Evolutionary conservation across 1,140 invertebrate genomes (phyloP).

Genomic region (Magallana gigas): DNA sequence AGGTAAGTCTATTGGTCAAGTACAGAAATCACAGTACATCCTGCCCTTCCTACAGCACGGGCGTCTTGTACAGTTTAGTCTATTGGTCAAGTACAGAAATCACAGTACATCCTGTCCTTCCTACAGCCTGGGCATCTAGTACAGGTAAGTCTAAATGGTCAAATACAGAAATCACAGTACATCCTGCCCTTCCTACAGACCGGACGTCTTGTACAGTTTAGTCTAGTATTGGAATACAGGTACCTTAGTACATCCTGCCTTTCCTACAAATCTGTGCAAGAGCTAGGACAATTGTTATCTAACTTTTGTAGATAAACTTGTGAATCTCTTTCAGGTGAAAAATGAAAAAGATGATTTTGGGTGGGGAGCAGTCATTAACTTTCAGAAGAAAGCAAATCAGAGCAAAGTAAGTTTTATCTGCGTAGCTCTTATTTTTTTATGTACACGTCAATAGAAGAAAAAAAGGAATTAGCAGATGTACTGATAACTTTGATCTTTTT

Average conservation of each 20-base stretch:
- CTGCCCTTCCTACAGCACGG: constrained; percentile 96
- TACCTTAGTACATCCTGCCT: not conserved
- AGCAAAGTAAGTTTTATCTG: constrained; percentile 73
- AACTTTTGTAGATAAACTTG: too few relatives aligned
- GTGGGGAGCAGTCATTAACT: constrained; percentile 97
- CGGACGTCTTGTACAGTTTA: constrained; percentile 80
- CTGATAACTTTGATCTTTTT: not conserved
- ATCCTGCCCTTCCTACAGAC: constrained; percentile 96
- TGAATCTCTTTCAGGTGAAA: constrained; percentile 84
- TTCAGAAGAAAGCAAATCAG: constrained; percentile 86
- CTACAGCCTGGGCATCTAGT: constrained; percentile 88
- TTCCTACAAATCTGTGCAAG: not conserved
- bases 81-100: too few relatives aligned
- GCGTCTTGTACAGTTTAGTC: constrained; percentile 53
- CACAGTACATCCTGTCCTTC: constrained; percentile 91
- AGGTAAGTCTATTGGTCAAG: constrained; percentile 54
- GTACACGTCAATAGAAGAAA: not conserved
- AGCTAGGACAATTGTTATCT: not conserved
- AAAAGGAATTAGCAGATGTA: not conserved
- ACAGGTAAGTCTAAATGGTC: constrained; percentile 55
- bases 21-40: constrained; percentile 86
- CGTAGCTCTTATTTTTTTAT: not conserved
- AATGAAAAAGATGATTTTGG: constrained; percentile 93
- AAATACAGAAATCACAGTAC: constrained; percentile 82
- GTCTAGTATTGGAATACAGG: not conserved